Evolutionary conservation across 2,113 vertebrate species (phyloP), one percentile per base, ranked within the genome.

Genomic region (Corydoras maculifer): DNA sequence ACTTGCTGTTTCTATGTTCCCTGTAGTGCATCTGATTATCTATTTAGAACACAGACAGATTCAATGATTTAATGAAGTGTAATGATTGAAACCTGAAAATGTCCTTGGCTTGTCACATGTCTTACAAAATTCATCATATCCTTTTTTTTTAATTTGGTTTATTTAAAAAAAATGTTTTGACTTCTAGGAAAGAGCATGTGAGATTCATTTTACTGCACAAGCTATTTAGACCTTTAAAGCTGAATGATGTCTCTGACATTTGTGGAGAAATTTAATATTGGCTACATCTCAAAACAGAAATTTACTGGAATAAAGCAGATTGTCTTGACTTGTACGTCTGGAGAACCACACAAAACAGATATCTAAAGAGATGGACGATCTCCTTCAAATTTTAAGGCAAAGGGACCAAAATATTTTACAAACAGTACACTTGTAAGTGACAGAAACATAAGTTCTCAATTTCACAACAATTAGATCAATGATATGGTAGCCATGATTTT

Each of bases 1-100:
- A 65, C 69, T 73, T 67, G 62, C 74, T 72, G 14, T 76, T 73
- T 35, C 30, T 14, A 31, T 68, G 65, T 75, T 55, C 30, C 51
- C 9, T 67, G 63, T 55, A 13, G 59, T 73, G 77, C 70, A 68
- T 69, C 30, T 58, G 78, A 82, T 83, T 74, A 80, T 79, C 72
- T 69, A 29, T 57, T 63, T 62, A 69, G 29, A 49, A 58, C 18
- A 75, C 82, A 87, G 73, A 86, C 83, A 85, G 79, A 68, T 84
- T 84, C 59, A 76, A 83, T 86, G 72, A 50, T 75, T 55, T 60
- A 66, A 54, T 51, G 13, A 61, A 54, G 76, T 58, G 70, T 76
- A 82, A 78, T 78, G 67, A 78, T 74, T 66, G 69, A 70, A 83
- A 77, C 73, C 78, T 78, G 78, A 72, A 67, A 55, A 74, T 73